Percentiles rank a stretch among this genome's conserved stretches.
Conservation (phyloP, 2,888 invertebrate species). For the Mimachlamys varia region DNA sequence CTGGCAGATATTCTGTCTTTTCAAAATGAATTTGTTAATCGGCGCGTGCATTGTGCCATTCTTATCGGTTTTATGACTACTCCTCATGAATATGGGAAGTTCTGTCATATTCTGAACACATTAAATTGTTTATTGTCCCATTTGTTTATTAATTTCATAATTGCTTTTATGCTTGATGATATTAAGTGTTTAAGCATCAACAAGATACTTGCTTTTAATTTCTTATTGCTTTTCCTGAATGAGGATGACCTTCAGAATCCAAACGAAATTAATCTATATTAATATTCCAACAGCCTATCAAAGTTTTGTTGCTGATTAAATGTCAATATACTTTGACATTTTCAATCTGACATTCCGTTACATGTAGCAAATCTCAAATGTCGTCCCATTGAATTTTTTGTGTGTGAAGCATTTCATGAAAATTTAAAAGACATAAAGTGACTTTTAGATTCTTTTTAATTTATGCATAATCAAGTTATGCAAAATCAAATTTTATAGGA, state of each 20-base stretch:
- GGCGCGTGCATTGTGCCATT: not conserved
- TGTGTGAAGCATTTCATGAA: no score
- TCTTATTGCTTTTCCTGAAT: not conserved
- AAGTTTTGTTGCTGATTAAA: not conserved
- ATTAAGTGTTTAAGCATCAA: not conserved
- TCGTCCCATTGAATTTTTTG: no score
- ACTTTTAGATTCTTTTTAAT: no score
- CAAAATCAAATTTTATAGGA: no score
- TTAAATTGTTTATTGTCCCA: not conserved
- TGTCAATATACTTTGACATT: not conserved
- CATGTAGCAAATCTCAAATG: no score
- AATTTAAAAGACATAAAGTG: no score
- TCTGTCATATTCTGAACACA: not conserved
- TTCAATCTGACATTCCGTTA: not conserved
- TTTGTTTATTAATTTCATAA: constrained; percentile 8
- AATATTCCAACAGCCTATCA: not conserved
- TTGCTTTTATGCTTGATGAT: not conserved
- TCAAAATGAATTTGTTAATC: not conserved
- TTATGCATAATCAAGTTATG: no score
- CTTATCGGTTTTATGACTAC: not conserved
- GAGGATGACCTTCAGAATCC: not conserved
- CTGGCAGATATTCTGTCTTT: not conserved
- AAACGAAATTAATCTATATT: not conserved
- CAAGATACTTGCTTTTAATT: not conserved
- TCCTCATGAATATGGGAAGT: not conserved